Evolutionary conservation across 2,888 invertebrate species (phyloP).

Genomic region (Diarsia brunnea): DNA sequence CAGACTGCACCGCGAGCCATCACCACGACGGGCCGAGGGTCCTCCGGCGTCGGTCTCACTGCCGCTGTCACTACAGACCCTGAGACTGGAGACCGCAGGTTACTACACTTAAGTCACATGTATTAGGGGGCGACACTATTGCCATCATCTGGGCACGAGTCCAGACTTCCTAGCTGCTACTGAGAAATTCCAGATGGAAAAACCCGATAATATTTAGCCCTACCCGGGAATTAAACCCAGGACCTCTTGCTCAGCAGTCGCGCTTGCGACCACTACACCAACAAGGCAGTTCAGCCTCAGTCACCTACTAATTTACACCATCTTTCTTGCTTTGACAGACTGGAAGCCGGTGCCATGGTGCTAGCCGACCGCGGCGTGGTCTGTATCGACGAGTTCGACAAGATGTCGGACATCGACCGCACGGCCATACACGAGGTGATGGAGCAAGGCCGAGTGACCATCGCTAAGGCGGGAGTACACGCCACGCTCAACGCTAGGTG

Average conservation of each 20-base stretch:
- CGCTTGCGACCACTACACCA: no score
- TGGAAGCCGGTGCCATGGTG: constrained; percentile 99
- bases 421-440: constrained; percentile 99
- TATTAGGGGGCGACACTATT: no score
- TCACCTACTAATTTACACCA: background rate
- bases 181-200: no score
- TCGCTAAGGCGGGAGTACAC: constrained; percentile 99
- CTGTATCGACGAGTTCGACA: constrained; percentile 99
- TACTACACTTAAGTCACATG: no score
- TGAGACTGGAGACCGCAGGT: constrained; percentile 96
- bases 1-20: constrained; percentile 98
- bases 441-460: constrained; percentile 99
- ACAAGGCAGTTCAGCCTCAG: background rate
- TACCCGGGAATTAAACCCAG: no score
- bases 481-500: constrained; percentile 99
- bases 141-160: no score
- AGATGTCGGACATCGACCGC: constrained; percentile 99
- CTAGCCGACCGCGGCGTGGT: constrained; percentile 99
- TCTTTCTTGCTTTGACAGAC: constrained; percentile 80
- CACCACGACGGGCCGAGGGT: constrained; percentile 99
- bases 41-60: constrained; percentile 99
- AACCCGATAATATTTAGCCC: no score
- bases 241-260: no score
- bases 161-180: no score
- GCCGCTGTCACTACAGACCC: constrained; percentile 99